Base-by-base conservation (phyloP, 2,797 vertebrate species). In the Hyperoplus immaculatus region DNA sequence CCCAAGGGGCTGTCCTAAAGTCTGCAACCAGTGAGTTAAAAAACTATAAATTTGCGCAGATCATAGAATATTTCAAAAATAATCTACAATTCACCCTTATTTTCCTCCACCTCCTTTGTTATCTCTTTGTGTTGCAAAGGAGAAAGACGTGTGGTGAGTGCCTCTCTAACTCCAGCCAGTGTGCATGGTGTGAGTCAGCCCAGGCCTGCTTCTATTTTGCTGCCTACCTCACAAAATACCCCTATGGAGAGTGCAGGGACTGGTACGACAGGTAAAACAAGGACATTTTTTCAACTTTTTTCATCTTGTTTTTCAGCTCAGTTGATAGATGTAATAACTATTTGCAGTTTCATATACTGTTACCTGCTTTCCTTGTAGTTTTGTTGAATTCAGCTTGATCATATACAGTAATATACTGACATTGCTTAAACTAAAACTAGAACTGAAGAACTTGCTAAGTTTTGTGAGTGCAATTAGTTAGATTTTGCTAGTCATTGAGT, bases 121-220 rank as follows among this genome's bases (percentile, higher is more conserved):
- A 39, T 71, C 6, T 64, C 13, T 72, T 72, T 62, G 16, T 86
- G 4, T 74, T 29, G 29, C 8, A 64, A 83, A 98, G 97, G 92
- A 97, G 96, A 21, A 94, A 83, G 84, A 96, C 96, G 0, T 98
- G 97, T 66, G 91, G 92, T 0, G 96, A 97, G 73, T 98, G 97
- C 84, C 94, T 98, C 60, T 97, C 97, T 63, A 98, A 98, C 93
- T 97, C 97, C 43, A 98, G 97, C 92, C 97, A 98, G 92, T 98
- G 97, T 36, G 97, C 97, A 6, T 98, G 97, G 97, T 98, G 97
- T 86, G 97, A 97, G 89, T 98, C 97, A 4, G 97, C 97, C 7
- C 95, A 94, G 80, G 94, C 96, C 85, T 98, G 97, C 90, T 98
- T 98, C 92, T 96, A 97, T 87, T 98, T 98, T 29, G 97, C 97